These are phyloP conservation scores for Zaprionus davidi DNA, from an alignment of 1,140 invertebrate species.

Conservation along the genomic window DNA sequence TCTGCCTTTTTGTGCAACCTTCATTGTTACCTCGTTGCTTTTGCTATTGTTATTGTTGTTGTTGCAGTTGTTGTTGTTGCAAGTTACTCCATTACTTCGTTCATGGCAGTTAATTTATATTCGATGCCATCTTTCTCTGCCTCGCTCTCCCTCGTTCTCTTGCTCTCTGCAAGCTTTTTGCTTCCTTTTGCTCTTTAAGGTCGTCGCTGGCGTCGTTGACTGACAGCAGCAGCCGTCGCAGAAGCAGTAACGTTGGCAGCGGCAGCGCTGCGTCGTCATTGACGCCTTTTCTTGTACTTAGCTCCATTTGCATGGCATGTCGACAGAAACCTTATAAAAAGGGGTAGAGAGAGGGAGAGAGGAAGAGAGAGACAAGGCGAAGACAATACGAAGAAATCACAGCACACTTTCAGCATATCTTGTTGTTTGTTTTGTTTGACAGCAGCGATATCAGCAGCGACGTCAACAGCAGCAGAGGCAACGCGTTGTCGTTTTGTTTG, in stretches of 20 bases:
- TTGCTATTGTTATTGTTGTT: slow-evolving; percentile 14
- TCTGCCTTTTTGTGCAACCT: slow-evolving; percentile 69
- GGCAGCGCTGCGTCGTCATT: slow-evolving; percentile 61
- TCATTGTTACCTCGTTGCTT: slow-evolving; percentile 61
- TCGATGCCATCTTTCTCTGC: slow-evolving; percentile 65
- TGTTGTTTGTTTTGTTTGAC: slow-evolving; percentile 79
- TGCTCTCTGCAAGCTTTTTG: slow-evolving; percentile 29
- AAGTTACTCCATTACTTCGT: slow-evolving; percentile 67
- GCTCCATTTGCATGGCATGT: slow-evolving; percentile 60
- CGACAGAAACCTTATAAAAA: slow-evolving; percentile 44
- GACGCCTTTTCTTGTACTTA: slow-evolving; percentile 72
- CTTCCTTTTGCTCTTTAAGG: slow-evolving; percentile 66
- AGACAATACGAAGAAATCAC: slow-evolving; percentile 42
- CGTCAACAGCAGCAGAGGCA: slow-evolving; percentile 40
- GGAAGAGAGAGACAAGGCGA: slow-evolving; percentile 32
- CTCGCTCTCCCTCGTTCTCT: slow-evolving; percentile 14
- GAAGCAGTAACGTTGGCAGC: slow-evolving; percentile 17
- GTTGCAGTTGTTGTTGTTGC: slow-evolving; percentile 49
- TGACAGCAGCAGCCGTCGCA: slow-evolving; percentile 18
- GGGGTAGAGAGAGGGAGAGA: background rate
- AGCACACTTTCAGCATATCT: slow-evolving; percentile 74
- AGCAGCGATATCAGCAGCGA: slow-evolving; percentile 51
- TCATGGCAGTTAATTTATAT: slow-evolving; percentile 79
- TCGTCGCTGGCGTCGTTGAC: slow-evolving; percentile 46
- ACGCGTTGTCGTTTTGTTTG: slow-evolving; percentile 64